These are phyloP conservation scores for Alectoris magna DNA, from an alignment of 2,797 vertebrate species.

Conservation along the genomic window DNA sequence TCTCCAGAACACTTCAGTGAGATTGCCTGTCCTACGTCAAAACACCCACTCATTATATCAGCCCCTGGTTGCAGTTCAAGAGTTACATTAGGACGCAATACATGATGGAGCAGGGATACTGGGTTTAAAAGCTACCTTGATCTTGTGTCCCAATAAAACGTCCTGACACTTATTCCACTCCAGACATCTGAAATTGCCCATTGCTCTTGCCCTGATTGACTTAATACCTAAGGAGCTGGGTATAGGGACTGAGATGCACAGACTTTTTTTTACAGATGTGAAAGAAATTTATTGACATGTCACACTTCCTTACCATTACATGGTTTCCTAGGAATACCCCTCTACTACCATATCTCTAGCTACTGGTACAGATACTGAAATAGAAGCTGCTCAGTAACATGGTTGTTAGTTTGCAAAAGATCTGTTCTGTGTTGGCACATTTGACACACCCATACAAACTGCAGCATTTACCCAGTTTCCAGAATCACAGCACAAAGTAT, in stretches of 20 bases:
- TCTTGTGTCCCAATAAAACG: neutral
- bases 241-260: neutral
- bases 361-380: neutral
- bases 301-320: neutral
- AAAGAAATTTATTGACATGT: neutral
- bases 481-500: neutral
- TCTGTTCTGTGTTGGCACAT: neutral
- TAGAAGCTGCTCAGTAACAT: neutral
- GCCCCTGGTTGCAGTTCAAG: neutral
- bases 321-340: rapidly evolving
- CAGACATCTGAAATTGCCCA: neutral
- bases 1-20: neutral
- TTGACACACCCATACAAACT: neutral
- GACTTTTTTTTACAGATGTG: neutral
- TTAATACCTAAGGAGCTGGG: neutral
- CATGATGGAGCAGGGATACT: neutral
- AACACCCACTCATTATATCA: neutral
- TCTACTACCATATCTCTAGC: neutral
- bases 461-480: neutral
- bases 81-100: neutral
- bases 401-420: neutral
- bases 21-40: neutral
- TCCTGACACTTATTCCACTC: neutral
- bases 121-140: neutral
- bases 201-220: rapidly evolving